A percentile compares a stretch with the other conserved stretches of the same genome.
Evolutionary conservation across 2,888 invertebrate genomes (phyloP).

Genomic region (Cryptosula pallasiana): DNA sequence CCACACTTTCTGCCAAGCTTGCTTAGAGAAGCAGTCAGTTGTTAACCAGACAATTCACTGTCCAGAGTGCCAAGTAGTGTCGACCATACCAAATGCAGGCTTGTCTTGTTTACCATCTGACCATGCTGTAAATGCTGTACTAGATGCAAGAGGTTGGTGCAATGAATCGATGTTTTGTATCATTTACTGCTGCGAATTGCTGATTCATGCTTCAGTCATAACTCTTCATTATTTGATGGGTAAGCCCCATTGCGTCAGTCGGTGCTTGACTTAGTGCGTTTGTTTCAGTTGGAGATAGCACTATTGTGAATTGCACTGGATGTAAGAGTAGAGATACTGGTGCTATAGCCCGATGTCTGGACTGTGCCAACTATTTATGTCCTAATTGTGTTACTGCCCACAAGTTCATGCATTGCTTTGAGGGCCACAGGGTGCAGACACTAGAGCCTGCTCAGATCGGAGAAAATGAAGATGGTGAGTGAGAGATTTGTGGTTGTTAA

Average conservation of each 20-base stretch:
- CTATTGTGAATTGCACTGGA: conserved; percentile 68
- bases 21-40: conserved; percentile 64
- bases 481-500: too few relatives aligned
- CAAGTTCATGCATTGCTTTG: conserved; percentile 98
- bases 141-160: conserved; percentile 47
- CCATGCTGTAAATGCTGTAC: conserved; percentile 58
- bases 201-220: not conserved
- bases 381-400: conserved; percentile 97
- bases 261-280: too few relatives aligned
- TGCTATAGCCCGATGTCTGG: conserved; percentile 91
- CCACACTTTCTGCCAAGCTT: conserved; percentile 77
- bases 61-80: conserved; percentile 60
- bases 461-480: not conserved
- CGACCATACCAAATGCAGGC: conserved; percentile 55
- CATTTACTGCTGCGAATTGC: not conserved
- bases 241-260: too few relatives aligned
- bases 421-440: conserved; percentile 75
- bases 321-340: conserved; percentile 91
- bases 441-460: not conserved
- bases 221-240: too few relatives aligned
- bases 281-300: not conserved
- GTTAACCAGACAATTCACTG: conserved; percentile 70
- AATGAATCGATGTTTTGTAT: not conserved
- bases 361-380: conserved; percentile 93
- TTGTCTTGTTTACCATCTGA: conserved; percentile 66